Evolutionary conservation across 1,140 invertebrate species (phyloP), one percentile per base, ranked within the genome.

Genomic region (Tetraneura akinire): DNA sequence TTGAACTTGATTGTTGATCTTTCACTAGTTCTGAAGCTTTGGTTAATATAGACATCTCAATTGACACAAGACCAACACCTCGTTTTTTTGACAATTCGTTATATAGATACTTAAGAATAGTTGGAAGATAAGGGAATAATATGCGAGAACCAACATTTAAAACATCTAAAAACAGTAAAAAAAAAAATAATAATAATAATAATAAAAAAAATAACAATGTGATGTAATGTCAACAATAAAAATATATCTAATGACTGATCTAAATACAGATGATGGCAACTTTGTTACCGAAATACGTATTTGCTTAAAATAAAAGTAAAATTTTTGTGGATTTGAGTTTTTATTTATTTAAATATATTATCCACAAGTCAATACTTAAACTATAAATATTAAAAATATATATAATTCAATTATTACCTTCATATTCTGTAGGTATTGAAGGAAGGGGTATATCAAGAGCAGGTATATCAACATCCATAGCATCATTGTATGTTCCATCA

Each of bases 401-500:
- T n/a, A n/a, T n/a, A n/a, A n/a, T n/a, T 29, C 8, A 1, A n/a
- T n/a, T 10, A 66, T 73, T 78, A 78, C 74, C 74, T 60, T 47
- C 55, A 29, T 45, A 78, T 29, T 78, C 37, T 62, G 21, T 18
- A 3, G 53, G 74, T 26, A 78, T 21, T 47, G 42, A 45, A 57
- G 74, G 74, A 62, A 78, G 53, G 11, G 74, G 74, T 29, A 78
- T 60, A 62, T 78, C 74, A 10, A 78, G 42, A 45, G 55, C 32
- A 42, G 74, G 74, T 0, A 57, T 21, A 60, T 78, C 74, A 23
- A 45, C 37, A 42, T 78, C 74, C 74, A 57, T 62, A 26, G 32
- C 74, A 26, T 80, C 80, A 13, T 87, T 85, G 29, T 83, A 82
- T 64, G 83, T 83, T 80, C 86, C 85, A 78, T 89, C 87, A 32